Base-by-base conservation (phyloP, 2,113 vertebrate species). In the Gambusia holbrooki region DNA sequence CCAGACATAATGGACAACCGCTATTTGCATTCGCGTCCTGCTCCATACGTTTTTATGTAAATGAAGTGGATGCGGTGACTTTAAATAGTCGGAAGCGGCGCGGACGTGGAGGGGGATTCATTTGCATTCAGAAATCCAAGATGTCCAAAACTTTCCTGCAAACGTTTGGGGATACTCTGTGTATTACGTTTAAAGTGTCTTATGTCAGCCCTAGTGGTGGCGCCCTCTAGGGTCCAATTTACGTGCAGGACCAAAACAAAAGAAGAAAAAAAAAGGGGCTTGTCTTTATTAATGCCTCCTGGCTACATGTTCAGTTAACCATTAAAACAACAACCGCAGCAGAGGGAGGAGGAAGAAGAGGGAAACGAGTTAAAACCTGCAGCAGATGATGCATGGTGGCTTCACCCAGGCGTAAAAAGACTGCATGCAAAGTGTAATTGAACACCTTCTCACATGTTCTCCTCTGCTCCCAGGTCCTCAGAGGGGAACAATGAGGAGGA, bases 401-500 rank as follows among this genome's bases (percentile, higher is more conserved):
- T 64, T 54, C 3, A 37, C 29, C 30, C 33, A 51, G 3, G 19
- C 19, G 67, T 54, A 40, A 58, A 58, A 14, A 33, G 48, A 5
- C 37, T 66, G 14, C 37, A 71, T 42, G 68, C 69, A 75, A 76
- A 37, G 27, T 27, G 54, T 63, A 40, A n/a, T 17, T 22, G 14
- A 30, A 40, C 62, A 54, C 72, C 45, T 54, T 25, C 28, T 48
- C 11, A 1, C 40, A 48, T 29, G 12, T 73, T 51, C 6, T 71
- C 15, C 11, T 27, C 30, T 74, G 61, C 76, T 22, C 82, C 1
- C 74, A 94, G 92, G 77, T 84, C 64, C 12, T 84, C 64, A 10
- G 90, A 89, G 14, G 76, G 58, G 65, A 91, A 93, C 66, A 83
- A 90, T 88, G 93, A 84, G 15, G 74, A 51, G 0, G 86, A 90